Percentiles rank a stretch among this genome's conserved stretches.
Conservation (phyloP, 2,888 invertebrate species). For the Diplazon laetatorius region DNA sequence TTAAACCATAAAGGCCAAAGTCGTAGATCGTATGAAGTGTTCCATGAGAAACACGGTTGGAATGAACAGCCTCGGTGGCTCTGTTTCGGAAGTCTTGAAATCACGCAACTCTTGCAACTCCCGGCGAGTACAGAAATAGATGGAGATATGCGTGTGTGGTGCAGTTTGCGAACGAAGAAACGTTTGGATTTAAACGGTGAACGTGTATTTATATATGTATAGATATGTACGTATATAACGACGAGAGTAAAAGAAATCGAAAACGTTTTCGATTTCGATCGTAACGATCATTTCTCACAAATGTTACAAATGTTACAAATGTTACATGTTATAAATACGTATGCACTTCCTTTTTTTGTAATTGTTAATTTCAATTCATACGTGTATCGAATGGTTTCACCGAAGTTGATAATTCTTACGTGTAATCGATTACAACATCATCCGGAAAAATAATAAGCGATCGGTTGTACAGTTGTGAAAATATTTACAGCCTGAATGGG, state of each 20-base stretch:
- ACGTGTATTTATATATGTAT: too few species aligned
- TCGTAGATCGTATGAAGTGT: not conserved
- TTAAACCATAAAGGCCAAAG: not conserved
- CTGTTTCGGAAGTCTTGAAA: constrained; percentile 5
- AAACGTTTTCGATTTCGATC: not conserved
- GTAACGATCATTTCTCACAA: not conserved
- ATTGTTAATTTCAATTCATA: too few species aligned
- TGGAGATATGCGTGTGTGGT: not conserved
- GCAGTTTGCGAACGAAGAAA: not conserved
- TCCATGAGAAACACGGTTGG: not conserved
- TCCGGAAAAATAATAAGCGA: too few species aligned
- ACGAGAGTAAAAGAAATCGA: not conserved
- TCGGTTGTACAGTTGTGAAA: too few species aligned
- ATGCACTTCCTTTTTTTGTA: too few species aligned
- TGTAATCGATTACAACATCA: too few species aligned
- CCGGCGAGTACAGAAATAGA: constrained; percentile 3
- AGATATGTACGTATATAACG: too few species aligned
- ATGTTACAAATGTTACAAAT: too few species aligned
- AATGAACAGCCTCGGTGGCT: not conserved
- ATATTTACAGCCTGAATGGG: too few species aligned
- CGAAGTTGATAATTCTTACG: too few species aligned
- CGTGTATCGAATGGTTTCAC: too few species aligned
- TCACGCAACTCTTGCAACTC: not conserved
- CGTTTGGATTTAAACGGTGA: not conserved
- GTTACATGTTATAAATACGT: too few species aligned